Evolutionary conservation across 2,888 invertebrate species (phyloP).

Genomic region (Eueremaeus valkanovi): DNA sequence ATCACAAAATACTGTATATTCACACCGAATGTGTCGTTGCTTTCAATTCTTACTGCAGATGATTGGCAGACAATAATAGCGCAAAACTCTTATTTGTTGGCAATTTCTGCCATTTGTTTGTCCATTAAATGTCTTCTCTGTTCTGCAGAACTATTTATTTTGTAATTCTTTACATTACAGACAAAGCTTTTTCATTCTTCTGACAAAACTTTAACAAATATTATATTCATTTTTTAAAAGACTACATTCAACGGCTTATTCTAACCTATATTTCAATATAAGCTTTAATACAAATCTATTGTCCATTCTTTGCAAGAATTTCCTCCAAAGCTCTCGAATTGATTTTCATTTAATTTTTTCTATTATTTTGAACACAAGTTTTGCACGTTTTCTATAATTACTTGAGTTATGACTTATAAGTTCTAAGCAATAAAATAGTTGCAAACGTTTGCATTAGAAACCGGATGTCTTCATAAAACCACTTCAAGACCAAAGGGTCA

Average conservation of each 20-base stretch:
- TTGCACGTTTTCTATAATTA: not conserved
- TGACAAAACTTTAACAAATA: too few species aligned
- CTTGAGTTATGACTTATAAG: not conserved
- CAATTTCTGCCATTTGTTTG: not conserved
- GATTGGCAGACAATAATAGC: not conserved
- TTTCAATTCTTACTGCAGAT: not conserved
- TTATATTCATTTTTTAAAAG: too few species aligned
- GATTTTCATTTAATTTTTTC: too few species aligned
- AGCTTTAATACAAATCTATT: too few species aligned
- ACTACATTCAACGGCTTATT: too few species aligned
- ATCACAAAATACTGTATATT: not conserved
- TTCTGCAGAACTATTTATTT: not conserved
- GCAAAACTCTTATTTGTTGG: not conserved
- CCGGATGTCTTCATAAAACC: slow-evolving; percentile 90
- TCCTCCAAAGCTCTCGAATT: too few species aligned
- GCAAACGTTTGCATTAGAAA: slow-evolving; percentile 62
- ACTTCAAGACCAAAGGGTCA: slow-evolving; percentile 85
- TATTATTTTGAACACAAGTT: not conserved
- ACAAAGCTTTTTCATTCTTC: too few species aligned
- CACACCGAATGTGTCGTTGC: not conserved
- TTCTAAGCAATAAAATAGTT: not conserved
- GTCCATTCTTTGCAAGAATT: too few species aligned
- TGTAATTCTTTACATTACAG: not conserved
- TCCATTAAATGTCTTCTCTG: not conserved
- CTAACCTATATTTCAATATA: too few species aligned